Evolutionary conservation across 2,797 vertebrate species (phyloP), one percentile per base, ranked within the genome.

Genomic region (Eremophila alpestris): DNA sequence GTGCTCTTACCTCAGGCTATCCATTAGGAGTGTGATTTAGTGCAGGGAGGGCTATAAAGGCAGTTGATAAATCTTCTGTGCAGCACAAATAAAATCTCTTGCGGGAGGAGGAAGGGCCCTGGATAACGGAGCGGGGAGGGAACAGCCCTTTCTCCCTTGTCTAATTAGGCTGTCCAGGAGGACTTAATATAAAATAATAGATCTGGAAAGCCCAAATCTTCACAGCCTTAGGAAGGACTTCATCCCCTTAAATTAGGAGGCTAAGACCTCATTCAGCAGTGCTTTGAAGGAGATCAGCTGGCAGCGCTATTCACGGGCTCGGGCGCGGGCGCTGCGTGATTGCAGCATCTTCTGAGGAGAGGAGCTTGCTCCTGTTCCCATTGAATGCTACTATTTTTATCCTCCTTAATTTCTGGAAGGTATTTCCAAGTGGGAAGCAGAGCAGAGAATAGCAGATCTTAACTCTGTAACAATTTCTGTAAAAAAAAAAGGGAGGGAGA

Each of bases 1-100:
- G 60, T 94, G 85, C 89, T 96, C 49, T 93, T 91, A 67, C 96
- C 94, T 93, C 94, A 7, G 95, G 96, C 95, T 82, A 86, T 89
- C 94, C 91, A 94, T 96, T 96, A 96, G 73, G 85, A 91, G 59
- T 46, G 87, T 93, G 96, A 93, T 96, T 96, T 93, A 95, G 87
- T 87, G 76, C 89, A 96, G 93, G 83, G 74, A 96, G 74, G 83
- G 85, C 94, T 91, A 81, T 88, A 90, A 96, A 96, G 59, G 85
- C 93, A 46, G 76, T 89, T 93, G 89, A 91, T 94, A 95, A 97
- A 96, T 94, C 93, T 96, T 86, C 30, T 0, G 22, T 70, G 81
- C 80, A 88, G 85, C 86, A 83, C 95, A 94, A 96, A 90, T 94
- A 90, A 93, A 89, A 94, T 30, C 90, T 87, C 63, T 77, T 56